Evolutionary conservation across 2,113 vertebrate genomes (phyloP).

Genomic region (Corythaixoides concolor): DNA sequence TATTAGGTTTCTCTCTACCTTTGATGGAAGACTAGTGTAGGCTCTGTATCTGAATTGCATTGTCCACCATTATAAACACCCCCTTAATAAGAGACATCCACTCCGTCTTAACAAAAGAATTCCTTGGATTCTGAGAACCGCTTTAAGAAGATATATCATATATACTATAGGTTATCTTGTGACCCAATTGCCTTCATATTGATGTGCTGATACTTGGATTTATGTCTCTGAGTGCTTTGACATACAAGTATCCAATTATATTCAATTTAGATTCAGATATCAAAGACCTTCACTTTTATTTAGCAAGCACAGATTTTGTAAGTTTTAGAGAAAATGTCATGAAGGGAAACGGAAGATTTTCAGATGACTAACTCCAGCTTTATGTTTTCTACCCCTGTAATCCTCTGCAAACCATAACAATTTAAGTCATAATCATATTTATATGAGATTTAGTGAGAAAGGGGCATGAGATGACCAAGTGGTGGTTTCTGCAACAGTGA

Average conservation of each 20-base stretch:
- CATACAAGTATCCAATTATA: conserved; percentile 73
- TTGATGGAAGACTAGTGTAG: conserved; percentile 58
- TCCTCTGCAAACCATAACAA: conserved; percentile 6
- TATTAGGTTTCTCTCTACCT: conserved; percentile 36
- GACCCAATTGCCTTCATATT: conserved; percentile 71
- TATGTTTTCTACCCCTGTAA: conserved; percentile 13
- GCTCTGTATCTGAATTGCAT: conserved; percentile 38
- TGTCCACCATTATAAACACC: conserved; percentile 65
- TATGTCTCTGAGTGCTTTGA: conserved; percentile 64
- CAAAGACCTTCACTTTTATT: conserved; percentile 70
- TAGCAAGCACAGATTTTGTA: conserved; percentile 33
- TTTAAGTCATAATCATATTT: conserved; percentile 50
- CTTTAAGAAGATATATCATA: conserved; percentile 58
- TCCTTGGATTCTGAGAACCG: conserved; percentile 61
- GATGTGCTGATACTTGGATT: conserved; percentile 71
- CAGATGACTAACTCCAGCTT: conserved; percentile 45
- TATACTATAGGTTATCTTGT: conserved; percentile 63
- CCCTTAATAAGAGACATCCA: conserved; percentile 63
- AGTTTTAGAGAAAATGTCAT: conserved; percentile 69
- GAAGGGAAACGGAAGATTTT: conserved; percentile 59
- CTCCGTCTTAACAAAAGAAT: conserved; percentile 68
- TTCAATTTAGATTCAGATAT: conserved; percentile 68
- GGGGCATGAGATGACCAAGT: conserved; percentile 43
- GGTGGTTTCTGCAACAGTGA: conserved; percentile 33
- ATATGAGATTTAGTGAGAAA: conserved; percentile 31